Evolutionary conservation across 2,113 vertebrate genomes (phyloP), one percentile per base, ranked within the genome.

Genomic region (Mungos mungo): DNA sequence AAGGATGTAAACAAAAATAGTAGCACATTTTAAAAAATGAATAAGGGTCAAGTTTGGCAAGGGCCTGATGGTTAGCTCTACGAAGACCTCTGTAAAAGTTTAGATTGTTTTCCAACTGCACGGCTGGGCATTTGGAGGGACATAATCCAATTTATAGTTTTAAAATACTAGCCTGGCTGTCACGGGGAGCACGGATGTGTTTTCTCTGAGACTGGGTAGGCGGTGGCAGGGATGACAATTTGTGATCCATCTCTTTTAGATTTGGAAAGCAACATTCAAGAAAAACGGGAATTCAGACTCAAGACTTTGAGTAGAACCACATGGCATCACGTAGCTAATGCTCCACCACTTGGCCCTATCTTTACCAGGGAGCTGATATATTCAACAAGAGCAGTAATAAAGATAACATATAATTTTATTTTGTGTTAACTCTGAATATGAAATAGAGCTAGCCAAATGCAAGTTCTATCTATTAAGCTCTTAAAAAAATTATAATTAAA

Each of bases 401-500:
- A 25, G 50, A 79, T 0, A 71, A 15, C 23, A 54, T n/a, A 50
- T 81, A 66, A 47, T 66, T 90, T 93, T 74, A 47, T 66, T 92
- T 72, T n/a, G 13, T 57, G 16, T 25, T 90, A n/a, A 83, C 7
- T 83, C 54, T 71, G 29, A 81, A 5, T 45, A 52, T 79, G 35
- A 66, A 11, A 47, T 41, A 82, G 9, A 92, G 27, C 2, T 77
- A 88, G 18, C 4, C 38, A 38, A 45, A 88, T 16, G 29, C 29
- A 50, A 81, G 9, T 35, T 79, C 66, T 50, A 60, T 77, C 4
- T 52, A 60, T 38, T 50, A 76, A 35, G 15, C 6, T 74, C 57
- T 81, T 35, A 27, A 90, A 86, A 86, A 83, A 41, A 87, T 2
- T 87, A 1, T 19, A 88, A 77, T 79, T 84, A 41, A 81, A 95